phyloP scores from a whole-genome alignment of 2,888 invertebrate species.

The Ypsolopha sequella region DNA sequence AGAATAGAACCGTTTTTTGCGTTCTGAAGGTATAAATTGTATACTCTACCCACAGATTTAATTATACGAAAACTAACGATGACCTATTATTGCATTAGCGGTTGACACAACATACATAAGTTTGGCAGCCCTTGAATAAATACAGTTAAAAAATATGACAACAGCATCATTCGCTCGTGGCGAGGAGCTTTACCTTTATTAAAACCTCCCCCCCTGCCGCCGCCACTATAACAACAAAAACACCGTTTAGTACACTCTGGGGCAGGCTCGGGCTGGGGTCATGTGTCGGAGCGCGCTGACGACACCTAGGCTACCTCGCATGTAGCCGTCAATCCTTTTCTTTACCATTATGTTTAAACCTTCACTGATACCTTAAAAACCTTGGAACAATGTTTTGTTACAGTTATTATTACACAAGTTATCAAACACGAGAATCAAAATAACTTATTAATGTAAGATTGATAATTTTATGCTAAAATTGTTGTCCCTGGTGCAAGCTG shows the following conservation, averaged over 20 bases:
- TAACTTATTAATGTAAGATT: no score
- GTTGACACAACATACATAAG: background rate
- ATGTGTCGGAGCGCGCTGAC: constrained; percentile 69
- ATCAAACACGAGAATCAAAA: no score
- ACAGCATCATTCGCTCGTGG: constrained; percentile 80
- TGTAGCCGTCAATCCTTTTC: constrained; percentile 68
- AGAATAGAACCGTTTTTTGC: no score
- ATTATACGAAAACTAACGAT: no score
- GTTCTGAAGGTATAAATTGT: no score
- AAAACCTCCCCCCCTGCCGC: constrained; percentile 95
- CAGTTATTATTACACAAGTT: constrained; percentile 18
- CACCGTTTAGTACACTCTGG: constrained; percentile 79
- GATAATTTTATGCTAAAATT: no score
- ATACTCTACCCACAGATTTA: no score
- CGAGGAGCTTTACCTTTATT: constrained; percentile 95
- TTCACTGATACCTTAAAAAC: constrained; percentile 56
- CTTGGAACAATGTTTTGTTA: constrained; percentile 51
- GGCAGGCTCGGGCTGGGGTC: constrained; percentile 66
- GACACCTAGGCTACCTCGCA: constrained; percentile 65
- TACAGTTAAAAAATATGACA: constrained; percentile 71
- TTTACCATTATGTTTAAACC: constrained; percentile 66
- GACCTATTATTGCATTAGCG: no score
- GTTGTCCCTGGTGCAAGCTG: no score
- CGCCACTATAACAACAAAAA: constrained; percentile 93
- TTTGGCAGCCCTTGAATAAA: constrained; percentile 66